These are phyloP conservation scores for Alviniconcha strummeri DNA, from an alignment of 2,888 invertebrate species.

Conservation along the genomic window DNA sequence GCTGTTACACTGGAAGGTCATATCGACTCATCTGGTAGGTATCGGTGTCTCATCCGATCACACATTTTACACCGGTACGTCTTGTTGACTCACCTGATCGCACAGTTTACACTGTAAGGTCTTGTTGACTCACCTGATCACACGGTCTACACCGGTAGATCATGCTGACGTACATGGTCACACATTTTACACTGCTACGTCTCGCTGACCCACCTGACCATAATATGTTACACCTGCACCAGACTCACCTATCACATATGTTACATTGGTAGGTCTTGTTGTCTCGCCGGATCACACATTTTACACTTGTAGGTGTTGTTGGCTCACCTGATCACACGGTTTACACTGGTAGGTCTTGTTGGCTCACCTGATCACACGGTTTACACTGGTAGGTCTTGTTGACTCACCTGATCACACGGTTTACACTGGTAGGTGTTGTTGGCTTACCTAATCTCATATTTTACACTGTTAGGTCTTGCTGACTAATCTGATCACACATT, in stretches of 20 bases:
- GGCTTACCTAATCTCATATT: slow-evolving; percentile 21
- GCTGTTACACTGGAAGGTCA: too few species aligned
- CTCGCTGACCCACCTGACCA: slow-evolving; percentile 45
- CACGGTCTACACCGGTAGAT: slow-evolving; percentile 69
- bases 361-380: slow-evolving; percentile 18
- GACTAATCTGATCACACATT: too few species aligned
- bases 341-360: slow-evolving; percentile 57
- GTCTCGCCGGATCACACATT: slow-evolving; percentile 67
- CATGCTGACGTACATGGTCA: slow-evolving; percentile 46
- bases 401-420: slow-evolving; percentile 25
- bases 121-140: slow-evolving; percentile 58
- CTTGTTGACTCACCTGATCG: slow-evolving; percentile 29
- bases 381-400: slow-evolving; percentile 52
- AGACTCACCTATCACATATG: slow-evolving; percentile 38
- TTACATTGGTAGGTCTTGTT: not conserved
- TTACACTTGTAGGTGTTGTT: slow-evolving; percentile 66
- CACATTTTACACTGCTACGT: slow-evolving; percentile 69
- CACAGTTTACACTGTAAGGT: not conserved
- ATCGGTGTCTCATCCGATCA: not conserved
- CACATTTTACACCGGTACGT: slow-evolving; percentile 15
- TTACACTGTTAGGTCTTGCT: too few species aligned
- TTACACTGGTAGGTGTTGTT: slow-evolving; percentile 52
- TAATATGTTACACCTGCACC: slow-evolving; percentile 54
- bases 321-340: slow-evolving; percentile 37
- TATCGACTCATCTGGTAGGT: too few species aligned